Base-by-base conservation (phyloP, 2,888 invertebrate species). In the Nipponacmea schrenckii region DNA sequence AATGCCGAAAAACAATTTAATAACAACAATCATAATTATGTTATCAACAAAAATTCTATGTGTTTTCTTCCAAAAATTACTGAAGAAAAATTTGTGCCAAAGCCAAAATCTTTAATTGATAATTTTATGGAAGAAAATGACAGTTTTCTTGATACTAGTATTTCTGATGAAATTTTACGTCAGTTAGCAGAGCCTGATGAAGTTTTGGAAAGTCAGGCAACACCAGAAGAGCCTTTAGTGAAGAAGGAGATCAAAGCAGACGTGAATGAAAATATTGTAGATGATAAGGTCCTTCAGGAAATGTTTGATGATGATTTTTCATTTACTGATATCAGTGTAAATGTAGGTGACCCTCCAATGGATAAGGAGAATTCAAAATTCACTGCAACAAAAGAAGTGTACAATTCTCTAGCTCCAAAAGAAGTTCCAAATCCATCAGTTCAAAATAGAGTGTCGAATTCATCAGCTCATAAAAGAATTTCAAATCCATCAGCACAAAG, bases 121-220 rank as follows among this genome's bases (percentile, higher is more conserved):
- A 56, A 56, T 56, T 56, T 56, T 20, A 56, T 20, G 14, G 56
- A 20, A 24, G 56, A 76, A 31, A 70, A 69, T 67, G 72, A 70
- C 63, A 70, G 67, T 46, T 65, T 64, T 39, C 76, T 83, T 56
- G 82, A 84, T 67, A 80, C 78, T 0, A 83, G 82, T 76, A 50
- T 83, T 2, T 79, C 80, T 39, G 83, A 84, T 77, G 83, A 84
- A 15, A 48, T 84, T 26, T 69, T 84, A 45, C 77, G 76, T 74
- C 80, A 81, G 73, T 68, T 84, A 24, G 81, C 80, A 7, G 83
- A 83, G 63, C 78, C 79, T 56, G 82, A 83, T 73, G 81, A 82
- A 56, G 62, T 78, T 45, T 68, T 82, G 20, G 82, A 83, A 39
- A 79, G 79, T 69, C 81, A 81, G 67, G 67, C 69, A n/a, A 71